Evolutionary conservation across 2,113 vertebrate species (phyloP), one percentile per base, ranked within the genome.

Genomic region (Machaerirhynchus nigripectus): DNA sequence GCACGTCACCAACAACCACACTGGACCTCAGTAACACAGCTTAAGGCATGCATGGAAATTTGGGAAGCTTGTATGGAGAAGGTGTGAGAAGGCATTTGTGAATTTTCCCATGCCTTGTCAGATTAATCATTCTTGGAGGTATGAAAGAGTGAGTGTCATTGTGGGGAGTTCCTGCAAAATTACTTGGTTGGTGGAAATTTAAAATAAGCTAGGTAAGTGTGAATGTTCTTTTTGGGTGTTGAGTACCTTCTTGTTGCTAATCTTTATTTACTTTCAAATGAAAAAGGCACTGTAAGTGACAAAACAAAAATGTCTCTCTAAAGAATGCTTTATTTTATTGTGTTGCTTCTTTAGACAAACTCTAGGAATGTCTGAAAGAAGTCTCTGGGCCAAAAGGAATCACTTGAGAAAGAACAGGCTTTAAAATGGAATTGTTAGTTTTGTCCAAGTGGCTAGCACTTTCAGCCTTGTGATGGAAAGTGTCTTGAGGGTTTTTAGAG

Each of bases 1-100:
- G 10, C 5, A 6, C 10, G 10, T 74, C 39, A 23, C 28, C 0
- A 2, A 12, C n/a, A 91, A 9, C 20, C 27, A 19, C 15, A 3
- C 26, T 73, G 50, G 26, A 17, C 30, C 79, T 75, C 40, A 53
- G 13, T 64, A 57, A 42, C 6, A 13, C 31, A 52, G 6, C 16
- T 50, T 73, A 50, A 57, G 50, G 44, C 22, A 10, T 20, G 18
- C 24, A 4, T 73, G 26, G 37, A 52, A 82, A 46, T 63, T 21
- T 73, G 49, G 6, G 16, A 30, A 68, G 14, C 6, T 44, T 19
- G 8, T 42, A 39, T 18, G 26, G 76, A 67, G 46, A 61, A 27
- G 5, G 4, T 67, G 26, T 31, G 24, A 91, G 57, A 78, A 89
- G 15, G 49, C 17, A 26, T 76, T 82, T 67, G 11, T 40, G 57